Percentiles rank a stretch among this genome's conserved stretches.
phyloP scores from a whole-genome alignment of 1,140 invertebrate genomes.

The Aphelenchoides besseyi region DNA sequence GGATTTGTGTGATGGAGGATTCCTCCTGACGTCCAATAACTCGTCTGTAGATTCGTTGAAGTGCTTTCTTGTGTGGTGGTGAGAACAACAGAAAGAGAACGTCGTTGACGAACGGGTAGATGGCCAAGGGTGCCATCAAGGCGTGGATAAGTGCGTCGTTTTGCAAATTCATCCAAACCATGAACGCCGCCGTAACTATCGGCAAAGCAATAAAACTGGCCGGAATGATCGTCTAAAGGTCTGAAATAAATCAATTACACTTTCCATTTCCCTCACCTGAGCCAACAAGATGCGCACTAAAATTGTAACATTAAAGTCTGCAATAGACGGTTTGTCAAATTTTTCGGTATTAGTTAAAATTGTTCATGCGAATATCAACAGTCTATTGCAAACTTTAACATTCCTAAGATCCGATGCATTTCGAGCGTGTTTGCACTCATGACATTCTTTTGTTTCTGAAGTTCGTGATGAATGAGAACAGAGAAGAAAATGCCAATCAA shows the following conservation, averaged over 20 bases:
- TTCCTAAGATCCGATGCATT: not conserved
- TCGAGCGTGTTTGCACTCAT: not conserved
- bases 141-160: slow-evolving; percentile 3
- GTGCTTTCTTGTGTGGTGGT: slow-evolving; percentile 3
- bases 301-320: too few species aligned
- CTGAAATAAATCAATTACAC: not conserved
- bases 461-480: not conserved
- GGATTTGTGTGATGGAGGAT: too few species aligned
- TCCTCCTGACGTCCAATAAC: too few species aligned
- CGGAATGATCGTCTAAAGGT: slow-evolving; percentile 7
- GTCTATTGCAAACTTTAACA: too few species aligned
- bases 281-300: slow-evolving; percentile 4
- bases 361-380: too few species aligned
- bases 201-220: not conserved
- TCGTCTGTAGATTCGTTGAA: too few species aligned
- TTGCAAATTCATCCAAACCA: not conserved
- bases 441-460: not conserved
- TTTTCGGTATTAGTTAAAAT: too few species aligned
- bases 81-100: not conserved
- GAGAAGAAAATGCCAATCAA: not conserved
- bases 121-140: not conserved
- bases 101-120: slow-evolving; percentile 3
- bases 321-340: too few species aligned
- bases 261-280: slow-evolving; percentile 4
- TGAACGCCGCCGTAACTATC: not conserved